Evolutionary conservation across 2,888 invertebrate genomes (phyloP), one percentile per base, ranked within the genome.

Genomic region (Diarsia dahlii): DNA sequence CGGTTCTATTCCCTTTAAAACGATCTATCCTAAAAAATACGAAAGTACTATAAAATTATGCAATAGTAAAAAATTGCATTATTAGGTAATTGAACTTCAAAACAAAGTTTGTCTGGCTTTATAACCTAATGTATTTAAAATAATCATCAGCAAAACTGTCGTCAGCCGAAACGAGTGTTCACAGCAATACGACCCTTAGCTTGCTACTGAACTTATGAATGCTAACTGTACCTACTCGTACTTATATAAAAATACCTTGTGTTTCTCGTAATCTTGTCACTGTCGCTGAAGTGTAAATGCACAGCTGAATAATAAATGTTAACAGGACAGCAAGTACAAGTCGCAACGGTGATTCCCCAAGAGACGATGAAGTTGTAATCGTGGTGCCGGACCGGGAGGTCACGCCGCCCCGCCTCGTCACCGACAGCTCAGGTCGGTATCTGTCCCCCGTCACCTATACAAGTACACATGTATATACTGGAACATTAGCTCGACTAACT

Each of bases 371-470:
- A 92, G 96, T 96, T 82, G 95, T 97, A 64, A 95, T 95, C 88
- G 95, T 95, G 76, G 96, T 96, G 79, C 96, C 96, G 60, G 95
- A 96, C 89, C 93, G 94, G 20, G 95, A 96, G 84, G 97, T 97
- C 87, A 97, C 97, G 75, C 96, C 97, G 54, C 97, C 97, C 81
- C 97, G 97, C 80, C 97, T 97, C 85, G 96, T 95, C 87, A 97
- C 97, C 67, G 97, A 97, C 94, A 97, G 97, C 94, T 97, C 97
- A 95, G 97, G 97, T 97, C 85, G 85, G 91, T 94, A 95, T 90
- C 50, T 48, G 68, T n/a, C 69, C 28, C 50, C 62, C 34, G 72
- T 34, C 5, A 63, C 48, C 65, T 13, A 39, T 39, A 15, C 18
- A 52, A 46, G 23, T 46, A 39, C n/a, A 60, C 67, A 39, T 60